phyloP scores from a whole-genome alignment of 2,888 invertebrate genomes.

The Drosophila nigricruria region DNA sequence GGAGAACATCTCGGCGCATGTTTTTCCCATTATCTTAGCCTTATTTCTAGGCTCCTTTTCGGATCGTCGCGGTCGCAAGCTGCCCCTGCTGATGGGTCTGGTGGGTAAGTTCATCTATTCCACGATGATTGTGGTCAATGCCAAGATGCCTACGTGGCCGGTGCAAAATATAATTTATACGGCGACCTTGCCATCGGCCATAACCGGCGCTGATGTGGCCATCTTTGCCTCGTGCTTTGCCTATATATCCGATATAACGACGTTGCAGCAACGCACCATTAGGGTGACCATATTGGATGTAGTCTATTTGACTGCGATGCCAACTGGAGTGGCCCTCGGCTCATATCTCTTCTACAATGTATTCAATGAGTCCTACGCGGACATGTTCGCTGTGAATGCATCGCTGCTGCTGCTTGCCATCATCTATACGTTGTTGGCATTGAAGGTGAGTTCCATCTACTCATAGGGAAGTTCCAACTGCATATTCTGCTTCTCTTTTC shows the following conservation, averaged over 20 bases:
- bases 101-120: conserved; percentile 91
- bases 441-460: conserved; percentile 85
- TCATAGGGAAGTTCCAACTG: background rate
- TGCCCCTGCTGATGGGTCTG: conserved; percentile 90
- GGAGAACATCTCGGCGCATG: conserved; percentile 91
- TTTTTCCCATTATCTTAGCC: conserved; percentile 91
- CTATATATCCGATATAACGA: conserved; percentile 92
- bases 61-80: conserved; percentile 91
- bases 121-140: conserved; percentile 90
- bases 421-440: conserved; percentile 88
- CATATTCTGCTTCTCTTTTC: background rate
- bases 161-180: conserved; percentile 91
- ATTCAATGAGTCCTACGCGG: conserved; percentile 88
- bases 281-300: conserved; percentile 93
- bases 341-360: conserved; percentile 88
- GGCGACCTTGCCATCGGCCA: conserved; percentile 91
- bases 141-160: conserved; percentile 89
- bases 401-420: conserved; percentile 88
- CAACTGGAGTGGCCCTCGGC: conserved; percentile 91
- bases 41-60: conserved; percentile 94
- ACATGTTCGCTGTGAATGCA: conserved; percentile 91
- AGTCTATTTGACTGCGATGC: conserved; percentile 93
- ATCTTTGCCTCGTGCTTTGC: conserved; percentile 92
- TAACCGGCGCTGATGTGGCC: conserved; percentile 92
- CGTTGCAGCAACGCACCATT: conserved; percentile 89